These are phyloP conservation scores for Scaptomyza reducta DNA, from an alignment of 2,888 invertebrate species.

Conservation along the genomic window DNA sequence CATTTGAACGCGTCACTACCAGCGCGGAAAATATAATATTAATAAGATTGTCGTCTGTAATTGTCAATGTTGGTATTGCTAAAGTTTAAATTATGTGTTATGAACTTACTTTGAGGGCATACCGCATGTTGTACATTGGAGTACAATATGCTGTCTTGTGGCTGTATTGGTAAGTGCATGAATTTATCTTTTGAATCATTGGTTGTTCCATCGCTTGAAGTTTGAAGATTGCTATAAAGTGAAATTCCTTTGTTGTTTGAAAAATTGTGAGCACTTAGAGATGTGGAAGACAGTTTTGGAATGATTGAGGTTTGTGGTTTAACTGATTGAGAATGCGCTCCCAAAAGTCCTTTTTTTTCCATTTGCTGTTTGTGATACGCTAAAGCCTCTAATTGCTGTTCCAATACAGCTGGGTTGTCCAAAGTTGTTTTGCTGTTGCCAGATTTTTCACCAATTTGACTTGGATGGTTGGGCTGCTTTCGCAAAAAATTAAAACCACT, in stretches of 20 bases:
- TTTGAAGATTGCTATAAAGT: constrained; percentile 40
- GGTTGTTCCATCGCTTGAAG: not conserved
- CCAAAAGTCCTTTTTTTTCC: constrained; percentile 79
- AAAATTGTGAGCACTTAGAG: constrained; percentile 37
- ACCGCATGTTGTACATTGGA: constrained; percentile 32
- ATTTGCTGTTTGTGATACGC: constrained; percentile 84
- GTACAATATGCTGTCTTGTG: constrained; percentile 22
- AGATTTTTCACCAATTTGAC: constrained; percentile 45
- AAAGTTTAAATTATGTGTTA: too few species aligned
- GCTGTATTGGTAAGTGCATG: not conserved
- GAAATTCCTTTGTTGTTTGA: constrained; percentile 3
- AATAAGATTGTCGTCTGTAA: too few species aligned
- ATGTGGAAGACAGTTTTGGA: constrained; percentile 71
- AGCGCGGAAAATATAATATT: too few species aligned
- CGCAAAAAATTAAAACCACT: constrained; percentile 45
- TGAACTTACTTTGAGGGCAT: constrained; percentile 27
- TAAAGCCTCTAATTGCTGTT: constrained; percentile 83
- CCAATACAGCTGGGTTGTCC: constrained; percentile 83
- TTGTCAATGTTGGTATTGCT: too few species aligned
- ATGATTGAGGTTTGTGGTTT: constrained; percentile 19
- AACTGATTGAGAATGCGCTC: constrained; percentile 28
- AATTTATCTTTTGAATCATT: constrained; percentile 5
- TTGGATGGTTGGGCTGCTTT: constrained; percentile 58
- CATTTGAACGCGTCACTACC: too few species aligned
- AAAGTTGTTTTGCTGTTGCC: constrained; percentile 76